Base-by-base conservation (phyloP, 2,113 vertebrate species). In the Collichthys lucidus region DNA sequence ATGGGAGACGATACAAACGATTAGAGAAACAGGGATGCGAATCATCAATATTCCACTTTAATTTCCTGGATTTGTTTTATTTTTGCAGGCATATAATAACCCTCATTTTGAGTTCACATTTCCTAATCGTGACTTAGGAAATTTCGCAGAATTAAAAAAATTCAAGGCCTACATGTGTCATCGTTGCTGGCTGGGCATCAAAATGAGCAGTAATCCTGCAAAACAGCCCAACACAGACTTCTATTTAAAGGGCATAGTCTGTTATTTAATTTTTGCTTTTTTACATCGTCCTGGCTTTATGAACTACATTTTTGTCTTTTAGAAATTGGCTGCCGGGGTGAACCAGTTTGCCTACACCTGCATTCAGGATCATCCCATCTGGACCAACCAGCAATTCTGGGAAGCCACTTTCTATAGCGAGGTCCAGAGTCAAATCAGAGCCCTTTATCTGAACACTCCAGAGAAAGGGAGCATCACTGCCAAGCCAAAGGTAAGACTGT, bases 371-470 rank as follows among this genome's bases (percentile, higher is more conserved):
- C 98, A 99, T 92, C 95, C 97, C 42, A 96, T 99, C 76, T 99
- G 98, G 98, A 96, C 97, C 82, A 99, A 96, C 91, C 97, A 98
- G 81, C 97, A 98, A 74, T 99, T 99, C 86, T 99, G 98, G 98
- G 98, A 99, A 93, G 96, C 97, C 77, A 98, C 98, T 10, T 99
- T 99, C 93, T 99, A 99, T 57, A 97, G 95, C 61, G 97, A 98
- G 0, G 98, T 98, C 29, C 98, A 99, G 82, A 95, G 96, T 81
- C 97, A 99, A 90, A 98, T 99, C 92, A 94, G 98, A 29, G 93
- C 96, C 35, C 95, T 99, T 67, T 99, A 99, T 91, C 96, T 99
- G 10, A 96, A 94, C 80, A 83, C 94, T 42, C 95, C 94, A 40
- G 96, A 96, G 83, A 96, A 88, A 85, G 93, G 92, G 29, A 76